A percentile compares a stretch with the other conserved stretches of the same genome.
Evolutionary conservation across 2,888 invertebrate species (phyloP).

Genomic region (Heliconius aoede): DNA sequence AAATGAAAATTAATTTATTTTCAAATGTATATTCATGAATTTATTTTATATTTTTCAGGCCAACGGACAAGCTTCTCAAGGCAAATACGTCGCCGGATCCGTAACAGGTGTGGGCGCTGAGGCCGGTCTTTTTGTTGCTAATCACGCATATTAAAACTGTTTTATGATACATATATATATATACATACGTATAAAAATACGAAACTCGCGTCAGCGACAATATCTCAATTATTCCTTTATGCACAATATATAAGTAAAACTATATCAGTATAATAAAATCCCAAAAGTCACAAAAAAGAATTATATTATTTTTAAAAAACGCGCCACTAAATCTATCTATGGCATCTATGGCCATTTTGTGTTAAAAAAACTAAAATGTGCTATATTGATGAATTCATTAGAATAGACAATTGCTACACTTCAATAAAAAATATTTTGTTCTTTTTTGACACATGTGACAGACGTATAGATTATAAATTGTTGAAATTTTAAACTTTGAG

Average conservation of each 20-base stretch:
- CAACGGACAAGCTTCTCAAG: conserved; percentile 95
- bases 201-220: conserved; percentile 9
- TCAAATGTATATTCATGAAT: no score
- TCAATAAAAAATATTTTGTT: conserved; percentile 11
- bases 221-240: conserved; percentile 14
- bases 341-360: conserved; percentile 19
- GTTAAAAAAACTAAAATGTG: conserved; percentile 3
- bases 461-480: conserved; percentile 18
- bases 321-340: neutral
- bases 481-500: conserved; percentile 17
- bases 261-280: neutral
- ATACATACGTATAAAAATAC: conserved; percentile 18
- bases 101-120: conserved; percentile 93
- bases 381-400: neutral
- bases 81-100: conserved; percentile 95
- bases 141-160: conserved; percentile 94
- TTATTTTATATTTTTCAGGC: conserved; percentile 85
- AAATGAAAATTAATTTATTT: no score
- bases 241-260: conserved; percentile 5
- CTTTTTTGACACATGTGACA: neutral
- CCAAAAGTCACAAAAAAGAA: conserved; percentile 1
- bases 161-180: neutral
- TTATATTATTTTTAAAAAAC: neutral
- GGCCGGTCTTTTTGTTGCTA: conserved; percentile 95
- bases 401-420: conserved; percentile 8